A percentile compares a stretch with the other conserved stretches of the same genome.
Conservation (phyloP, 37 sponge, comb jelly and placozoan species). For the Halichondria panicea region DNA sequence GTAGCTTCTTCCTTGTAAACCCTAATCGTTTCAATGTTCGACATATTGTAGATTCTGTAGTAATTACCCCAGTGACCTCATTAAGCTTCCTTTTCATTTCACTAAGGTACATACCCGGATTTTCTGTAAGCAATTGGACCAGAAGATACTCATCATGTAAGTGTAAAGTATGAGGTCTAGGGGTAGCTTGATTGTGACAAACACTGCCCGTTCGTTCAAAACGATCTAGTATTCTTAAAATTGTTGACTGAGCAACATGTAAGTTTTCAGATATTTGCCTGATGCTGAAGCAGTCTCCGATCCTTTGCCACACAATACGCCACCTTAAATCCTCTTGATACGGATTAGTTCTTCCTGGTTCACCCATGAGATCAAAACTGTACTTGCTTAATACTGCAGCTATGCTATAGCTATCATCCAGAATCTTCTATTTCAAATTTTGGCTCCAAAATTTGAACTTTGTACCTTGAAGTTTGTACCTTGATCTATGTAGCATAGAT, state of each 20-base stretch:
- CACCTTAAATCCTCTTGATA: not conserved
- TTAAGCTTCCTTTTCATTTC: not conserved
- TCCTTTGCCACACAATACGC: not conserved
- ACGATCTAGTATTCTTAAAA: slow-evolving; percentile 5
- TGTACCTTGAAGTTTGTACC: no score
- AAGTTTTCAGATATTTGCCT: not conserved
- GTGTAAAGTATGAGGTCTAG: not conserved
- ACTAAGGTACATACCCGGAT: not conserved
- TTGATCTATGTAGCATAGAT: no score
- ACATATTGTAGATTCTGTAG: slow-evolving; percentile 1
- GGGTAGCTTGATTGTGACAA: not conserved
- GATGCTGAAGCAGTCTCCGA: not conserved
- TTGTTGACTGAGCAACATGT: not conserved
- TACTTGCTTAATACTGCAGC: no score
- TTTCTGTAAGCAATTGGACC: not conserved
- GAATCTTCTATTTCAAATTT: no score
- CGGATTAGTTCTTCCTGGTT: not conserved
- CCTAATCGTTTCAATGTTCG: not conserved
- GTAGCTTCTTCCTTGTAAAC: slow-evolving; percentile 8
- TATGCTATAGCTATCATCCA: no score
- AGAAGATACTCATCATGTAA: slow-evolving; percentile 6
- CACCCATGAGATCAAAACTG: no score
- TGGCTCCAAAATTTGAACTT: no score
- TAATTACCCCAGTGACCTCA: not conserved
- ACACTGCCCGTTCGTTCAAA: slow-evolving; percentile 12